Base-by-base conservation (phyloP, 2,888 invertebrate genomes). In the Platycnemis pennipes region DNA sequence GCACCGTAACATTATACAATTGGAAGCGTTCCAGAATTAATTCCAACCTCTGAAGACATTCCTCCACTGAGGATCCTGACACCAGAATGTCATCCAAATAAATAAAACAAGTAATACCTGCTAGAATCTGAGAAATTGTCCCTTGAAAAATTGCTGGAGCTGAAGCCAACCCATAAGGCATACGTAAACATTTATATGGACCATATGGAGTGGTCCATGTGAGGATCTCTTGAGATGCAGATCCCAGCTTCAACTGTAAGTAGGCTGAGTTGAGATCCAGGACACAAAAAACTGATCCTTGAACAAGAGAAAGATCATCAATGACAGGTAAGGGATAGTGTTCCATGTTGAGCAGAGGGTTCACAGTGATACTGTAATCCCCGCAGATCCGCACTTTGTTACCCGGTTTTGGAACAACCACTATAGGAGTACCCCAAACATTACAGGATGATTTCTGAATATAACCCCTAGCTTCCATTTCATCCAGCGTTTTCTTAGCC, bases 111-210 rank as follows among this genome's bases (percentile, higher is more conserved):
- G n/a, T 37, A 37, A 77, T 77, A 37, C 37, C 37, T 4, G 77
- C 4, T 77, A 77, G 77, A 37, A 77, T 16, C 77, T n/a, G n/a
- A 13, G 37, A 31, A n/a, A 77, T 77, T 5, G 3, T 77, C 37
- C 37, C 77, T 77, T 1, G 77, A 11, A 77, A 77, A 31, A 31
- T 37, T 31, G 4, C 77, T 5, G 77, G 77, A 77, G 37, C 77
- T n/a, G 77, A 77, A 77, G 77, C 77, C n/a, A 77, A 31, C 4
- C 77, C 77, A 77, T n/a, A 69, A 26, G 69, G 69, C 69, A n/a
- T 77, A n/a, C 77, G 77, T 11, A 77, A 37, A 3, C 77, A 77
- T 37, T 16, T 77, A 37, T 77, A 37, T 8, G n/a, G 77, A 22
- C 37, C 7, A 31, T 77, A 37, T 13, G 2, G 22, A 77, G 77